These are phyloP conservation scores for Drosophila pseudoananassae DNA, from an alignment of 1,140 invertebrate genomes.

Conservation along the genomic window DNA sequence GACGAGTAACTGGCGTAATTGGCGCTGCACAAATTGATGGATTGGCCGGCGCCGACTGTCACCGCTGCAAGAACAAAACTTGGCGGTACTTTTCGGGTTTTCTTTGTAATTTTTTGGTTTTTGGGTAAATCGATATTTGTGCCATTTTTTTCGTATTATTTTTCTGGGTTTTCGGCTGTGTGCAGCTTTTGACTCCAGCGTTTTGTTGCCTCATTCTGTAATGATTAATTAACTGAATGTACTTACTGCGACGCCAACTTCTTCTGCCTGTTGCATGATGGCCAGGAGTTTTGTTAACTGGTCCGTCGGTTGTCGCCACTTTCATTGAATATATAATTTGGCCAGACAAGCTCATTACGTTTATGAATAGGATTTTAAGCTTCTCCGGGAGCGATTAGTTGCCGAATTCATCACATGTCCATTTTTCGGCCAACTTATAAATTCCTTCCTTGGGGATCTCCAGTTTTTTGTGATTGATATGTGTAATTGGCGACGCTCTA, in stretches of 20 bases:
- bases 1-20: conserved; percentile 75
- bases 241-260: conserved; percentile 36
- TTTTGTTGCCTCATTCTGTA: conserved; percentile 52
- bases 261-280: conserved; percentile 55
- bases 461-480: conserved; percentile 49
- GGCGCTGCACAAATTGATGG: conserved; percentile 74
- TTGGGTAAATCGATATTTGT: conserved; percentile 75
- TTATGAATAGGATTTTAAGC: conserved; percentile 74
- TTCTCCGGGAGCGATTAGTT: conserved; percentile 40
- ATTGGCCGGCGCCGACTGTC: conserved; percentile 75
- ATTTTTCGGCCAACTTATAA: conserved; percentile 19
- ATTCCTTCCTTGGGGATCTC: neutral
- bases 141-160: conserved; percentile 58
- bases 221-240: conserved; percentile 68
- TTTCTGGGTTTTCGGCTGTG: conserved; percentile 21
- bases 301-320: conserved; percentile 15
- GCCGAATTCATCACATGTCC: conserved; percentile 55
- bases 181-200: conserved; percentile 59
- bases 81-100: conserved; percentile 66
- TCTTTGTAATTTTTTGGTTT: conserved; percentile 43
- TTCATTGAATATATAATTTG: conserved; percentile 60
- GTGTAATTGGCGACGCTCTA: conserved; percentile 18
- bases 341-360: conserved; percentile 52
- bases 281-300: conserved; percentile 29
- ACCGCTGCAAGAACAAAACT: conserved; percentile 53